phyloP scores from a whole-genome alignment of 2,797 vertebrate genomes.

The Lindbergichthys nudifrons region DNA sequence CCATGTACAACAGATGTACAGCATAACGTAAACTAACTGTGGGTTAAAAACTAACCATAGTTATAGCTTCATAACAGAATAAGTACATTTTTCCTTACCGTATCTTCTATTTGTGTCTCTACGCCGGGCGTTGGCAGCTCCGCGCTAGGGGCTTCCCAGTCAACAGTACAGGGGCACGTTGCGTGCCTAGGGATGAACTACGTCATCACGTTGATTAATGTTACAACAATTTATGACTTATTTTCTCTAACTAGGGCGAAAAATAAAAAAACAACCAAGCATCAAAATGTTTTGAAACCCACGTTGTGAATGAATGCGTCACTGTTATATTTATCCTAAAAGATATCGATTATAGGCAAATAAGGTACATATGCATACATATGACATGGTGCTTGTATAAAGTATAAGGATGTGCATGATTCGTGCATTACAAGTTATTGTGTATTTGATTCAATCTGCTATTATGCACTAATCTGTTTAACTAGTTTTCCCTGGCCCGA shows the following conservation, averaged over 20 bases:
- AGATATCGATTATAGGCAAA: no score
- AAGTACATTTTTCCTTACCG: slow-evolving; percentile 69
- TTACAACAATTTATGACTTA: neutral
- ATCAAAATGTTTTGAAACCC: neutral
- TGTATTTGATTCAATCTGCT: neutral
- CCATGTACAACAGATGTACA: accelerated
- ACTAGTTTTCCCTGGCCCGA: neutral
- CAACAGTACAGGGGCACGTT: slow-evolving; percentile 82
- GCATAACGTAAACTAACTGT: accelerated
- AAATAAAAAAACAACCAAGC: neutral
- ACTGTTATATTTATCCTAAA: neutral
- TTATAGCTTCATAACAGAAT: neutral
- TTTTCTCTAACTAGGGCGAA: neutral
- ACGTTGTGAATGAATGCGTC: no score
- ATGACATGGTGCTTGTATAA: no score
- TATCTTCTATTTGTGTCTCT: slow-evolving; percentile 81
- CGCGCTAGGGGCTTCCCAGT: slow-evolving; percentile 84
- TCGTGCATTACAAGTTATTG: no score
- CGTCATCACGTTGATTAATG: slow-evolving; percentile 61
- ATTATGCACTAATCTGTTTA: neutral
- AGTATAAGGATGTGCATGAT: neutral
- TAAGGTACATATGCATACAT: no score
- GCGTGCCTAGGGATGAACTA: slow-evolving; percentile 47
- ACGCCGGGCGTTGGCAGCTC: slow-evolving; percentile 89
- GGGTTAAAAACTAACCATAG: accelerated